phyloP scores from a whole-genome alignment of 2,797 vertebrate species.

The Labeo calbasu region DNA sequence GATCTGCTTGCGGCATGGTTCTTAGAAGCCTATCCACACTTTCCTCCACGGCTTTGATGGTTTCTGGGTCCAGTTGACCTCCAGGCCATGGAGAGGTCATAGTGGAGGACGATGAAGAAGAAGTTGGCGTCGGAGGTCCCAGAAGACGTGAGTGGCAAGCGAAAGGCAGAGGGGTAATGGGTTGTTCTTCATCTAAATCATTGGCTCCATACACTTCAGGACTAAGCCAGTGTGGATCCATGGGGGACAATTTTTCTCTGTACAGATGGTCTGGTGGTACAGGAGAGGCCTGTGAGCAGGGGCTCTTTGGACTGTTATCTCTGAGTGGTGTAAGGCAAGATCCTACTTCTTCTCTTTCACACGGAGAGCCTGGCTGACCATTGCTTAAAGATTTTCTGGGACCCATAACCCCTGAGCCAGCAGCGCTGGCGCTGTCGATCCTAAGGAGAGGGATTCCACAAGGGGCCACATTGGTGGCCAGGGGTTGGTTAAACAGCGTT shows the following conservation, averaged over 20 bases:
- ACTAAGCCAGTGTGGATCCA: constrained; percentile 89
- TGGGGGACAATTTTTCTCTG: constrained; percentile 84
- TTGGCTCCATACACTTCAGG: constrained; percentile 82
- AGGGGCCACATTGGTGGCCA: constrained; percentile 80
- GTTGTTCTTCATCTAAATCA: constrained; percentile 83
- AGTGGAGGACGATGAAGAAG: constrained; percentile 73
- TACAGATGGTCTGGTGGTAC: constrained; percentile 81
- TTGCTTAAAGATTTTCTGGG: constrained; percentile 87
- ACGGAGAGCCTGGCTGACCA: constrained; percentile 88
- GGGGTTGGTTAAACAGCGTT: constrained; percentile 90
- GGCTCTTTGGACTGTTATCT: constrained; percentile 86
- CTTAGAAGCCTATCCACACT: constrained; percentile 89
- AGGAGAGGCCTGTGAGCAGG: constrained; percentile 88
- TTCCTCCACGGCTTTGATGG: constrained; percentile 85
- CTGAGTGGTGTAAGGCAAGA: constrained; percentile 81
- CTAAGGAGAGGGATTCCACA: constrained; percentile 92
- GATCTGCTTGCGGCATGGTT: constrained; percentile 85
- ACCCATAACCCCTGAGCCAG: constrained; percentile 66
- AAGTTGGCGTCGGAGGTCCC: constrained; percentile 73
- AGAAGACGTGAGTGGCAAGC: constrained; percentile 63
- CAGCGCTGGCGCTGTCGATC: constrained; percentile 78
- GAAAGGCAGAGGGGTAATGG: constrained; percentile 71
- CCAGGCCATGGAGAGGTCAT: constrained; percentile 72
- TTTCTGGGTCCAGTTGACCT: constrained; percentile 86
- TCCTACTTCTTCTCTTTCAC: constrained; percentile 79